Percentiles rank a stretch among this genome's conserved stretches.
phyloP scores from a whole-genome alignment of 2,113 vertebrate genomes.

The Nesoenas mayeri region DNA sequence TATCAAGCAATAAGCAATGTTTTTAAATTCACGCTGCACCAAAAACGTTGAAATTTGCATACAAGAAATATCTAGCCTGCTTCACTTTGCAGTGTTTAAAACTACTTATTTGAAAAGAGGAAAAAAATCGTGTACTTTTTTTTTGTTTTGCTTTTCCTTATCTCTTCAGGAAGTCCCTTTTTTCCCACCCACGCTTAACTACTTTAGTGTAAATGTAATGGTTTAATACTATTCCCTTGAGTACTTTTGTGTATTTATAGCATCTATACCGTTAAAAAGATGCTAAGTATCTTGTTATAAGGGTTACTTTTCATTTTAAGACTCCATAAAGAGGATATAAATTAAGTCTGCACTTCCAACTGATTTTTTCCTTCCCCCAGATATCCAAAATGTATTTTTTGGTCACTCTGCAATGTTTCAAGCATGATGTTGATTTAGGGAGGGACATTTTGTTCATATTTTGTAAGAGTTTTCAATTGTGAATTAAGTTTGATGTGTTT shows the following conservation, averaged over 20 bases:
- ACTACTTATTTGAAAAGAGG: background rate
- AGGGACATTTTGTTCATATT: background rate
- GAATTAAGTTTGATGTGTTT: background rate
- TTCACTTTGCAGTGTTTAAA: background rate
- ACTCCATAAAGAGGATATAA: background rate
- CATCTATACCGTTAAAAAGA: background rate
- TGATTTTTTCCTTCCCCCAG: background rate
- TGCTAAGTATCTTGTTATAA: background rate
- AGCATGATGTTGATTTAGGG: background rate
- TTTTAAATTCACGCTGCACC: background rate
- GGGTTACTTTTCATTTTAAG: background rate
- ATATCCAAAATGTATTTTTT: background rate
- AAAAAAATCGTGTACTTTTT: background rate
- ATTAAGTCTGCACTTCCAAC: background rate
- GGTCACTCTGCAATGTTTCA: background rate
- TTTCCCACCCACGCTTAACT: background rate
- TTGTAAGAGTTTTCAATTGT: background rate
- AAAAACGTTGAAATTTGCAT: background rate
- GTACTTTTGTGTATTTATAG: background rate
- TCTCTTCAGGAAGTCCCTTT: slow-evolving; percentile 19
- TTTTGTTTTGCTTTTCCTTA: background rate
- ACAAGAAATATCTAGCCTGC: background rate
- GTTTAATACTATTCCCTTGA: background rate
- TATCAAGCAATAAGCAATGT: background rate
- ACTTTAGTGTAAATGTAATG: background rate